Evolutionary conservation across 1,140 invertebrate genomes (phyloP), one percentile per base, ranked within the genome.

Genomic region (Calephelis nemesis): DNA sequence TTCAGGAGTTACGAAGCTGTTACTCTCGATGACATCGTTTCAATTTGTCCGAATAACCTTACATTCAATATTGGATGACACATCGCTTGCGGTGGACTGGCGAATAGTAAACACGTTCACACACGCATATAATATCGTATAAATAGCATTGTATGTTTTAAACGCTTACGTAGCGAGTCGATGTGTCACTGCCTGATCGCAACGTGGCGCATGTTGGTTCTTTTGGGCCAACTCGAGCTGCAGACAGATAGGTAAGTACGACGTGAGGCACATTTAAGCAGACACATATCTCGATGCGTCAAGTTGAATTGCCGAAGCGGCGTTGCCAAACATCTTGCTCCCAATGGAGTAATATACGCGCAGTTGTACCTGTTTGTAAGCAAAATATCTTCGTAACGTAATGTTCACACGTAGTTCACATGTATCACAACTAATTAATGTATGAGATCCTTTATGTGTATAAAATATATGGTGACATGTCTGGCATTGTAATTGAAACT

Each of bases 31-130:
- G 73, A 76, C 72, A 81, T 72, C 77, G 70, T 79, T 83, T 81
- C 74, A 77, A 81, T 79, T 84, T 77, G 77, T 81, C 74, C 75
- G 77, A 83, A 85, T 82, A 86, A 82, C 78, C 79, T 79, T 73
- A 83, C 78, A 84, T 83, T 85, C 77, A 83, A 84, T 81, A 79
- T 83, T 83, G 78, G 82, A 85, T 90, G 88, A 89, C 87, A 91
- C 88, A 89, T 85, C 84, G 80, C 74, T 80, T 81, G 86, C 77
- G 77, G 79, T 81, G 75, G 74, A 77, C 75, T 81, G 82, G 65
- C 81, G 73, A 74, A 85, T 89, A 87, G 88, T 91, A 91, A 91
- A 91, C 88, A 79, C 76, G 76, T 74, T 75, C 82, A 76, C 80
- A 83, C 84, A 85, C 80, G 76, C 78, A 84, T 79, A 81, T 73